Conservation (phyloP, 1,140 invertebrate species). For the Diachasma alloeum region DNA sequence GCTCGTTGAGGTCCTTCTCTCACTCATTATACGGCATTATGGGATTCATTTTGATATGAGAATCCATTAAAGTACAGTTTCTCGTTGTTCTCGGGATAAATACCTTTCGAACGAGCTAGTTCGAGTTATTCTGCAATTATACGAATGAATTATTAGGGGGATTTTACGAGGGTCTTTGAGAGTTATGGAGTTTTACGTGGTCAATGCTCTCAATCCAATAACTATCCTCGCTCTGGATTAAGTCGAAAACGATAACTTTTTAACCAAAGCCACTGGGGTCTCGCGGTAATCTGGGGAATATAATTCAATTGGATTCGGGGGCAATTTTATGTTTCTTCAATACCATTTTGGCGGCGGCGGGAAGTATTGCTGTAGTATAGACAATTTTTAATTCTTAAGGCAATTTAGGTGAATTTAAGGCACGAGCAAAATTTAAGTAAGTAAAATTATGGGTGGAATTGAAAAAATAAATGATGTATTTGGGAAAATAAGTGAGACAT, state of each 20-base stretch:
- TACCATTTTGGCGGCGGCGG: too few relatives aligned
- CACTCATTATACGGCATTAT: background rate
- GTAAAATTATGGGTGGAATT: too few relatives aligned
- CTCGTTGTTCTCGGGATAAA: background rate
- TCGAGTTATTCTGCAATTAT: background rate
- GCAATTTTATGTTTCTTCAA: background rate
- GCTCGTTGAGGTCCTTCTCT: background rate
- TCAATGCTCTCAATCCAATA: background rate
- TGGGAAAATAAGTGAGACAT: too few relatives aligned
- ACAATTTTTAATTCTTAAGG: too few relatives aligned
- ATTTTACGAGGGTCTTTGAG: background rate
- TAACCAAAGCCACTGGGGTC: background rate
- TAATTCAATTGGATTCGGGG: background rate
- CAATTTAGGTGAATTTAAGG: too few relatives aligned
- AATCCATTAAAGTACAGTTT: background rate
- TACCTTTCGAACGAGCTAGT: background rate
- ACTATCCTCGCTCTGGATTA: background rate
- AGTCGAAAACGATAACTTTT: conserved; percentile 6
- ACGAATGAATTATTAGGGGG: background rate
- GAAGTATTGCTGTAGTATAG: too few relatives aligned
- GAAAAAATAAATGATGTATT: too few relatives aligned
- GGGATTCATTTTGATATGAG: background rate
- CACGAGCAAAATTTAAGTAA: too few relatives aligned
- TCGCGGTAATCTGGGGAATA: background rate
- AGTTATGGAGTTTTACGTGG: background rate